Percentiles rank a stretch among this genome's conserved stretches.
phyloP scores from a whole-genome alignment of 2,888 invertebrate genomes.

The Hemicrepidius hirtus region DNA sequence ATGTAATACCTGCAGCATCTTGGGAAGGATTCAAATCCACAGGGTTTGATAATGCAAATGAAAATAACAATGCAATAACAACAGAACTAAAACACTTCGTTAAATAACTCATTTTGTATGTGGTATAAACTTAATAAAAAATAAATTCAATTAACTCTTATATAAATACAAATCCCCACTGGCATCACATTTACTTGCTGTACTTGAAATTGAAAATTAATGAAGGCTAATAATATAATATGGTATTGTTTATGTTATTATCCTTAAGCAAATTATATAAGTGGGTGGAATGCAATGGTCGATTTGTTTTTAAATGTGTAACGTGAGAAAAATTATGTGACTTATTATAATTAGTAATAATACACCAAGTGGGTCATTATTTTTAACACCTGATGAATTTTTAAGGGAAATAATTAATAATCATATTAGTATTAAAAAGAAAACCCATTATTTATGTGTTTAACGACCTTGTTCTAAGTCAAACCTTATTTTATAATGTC shows the following conservation, averaged over 20 bases:
- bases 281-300: constrained; percentile 6
- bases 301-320: neutral
- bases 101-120: constrained; percentile 8
- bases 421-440: neutral
- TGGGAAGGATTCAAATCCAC: neutral
- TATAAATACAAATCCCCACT: constrained; percentile 17
- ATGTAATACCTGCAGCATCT: neutral
- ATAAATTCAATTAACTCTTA: constrained; percentile 10
- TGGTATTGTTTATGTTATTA: neutral
- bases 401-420: too few species aligned
- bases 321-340: neutral
- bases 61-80: neutral
- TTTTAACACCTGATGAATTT: too few species aligned
- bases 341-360: neutral
- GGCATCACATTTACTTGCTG: constrained; percentile 1
- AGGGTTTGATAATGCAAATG: neutral
- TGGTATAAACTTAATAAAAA: neutral
- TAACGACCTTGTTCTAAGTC: neutral
- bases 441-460: neutral
- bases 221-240: neutral
- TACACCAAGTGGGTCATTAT: too few species aligned
- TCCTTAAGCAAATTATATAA: constrained; percentile 7
- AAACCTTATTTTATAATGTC: constrained; percentile 9
- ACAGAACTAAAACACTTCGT: neutral
- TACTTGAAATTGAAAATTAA: constrained; percentile 12